Evolutionary conservation across 1,140 invertebrate genomes (phyloP), one percentile per base, ranked within the genome.

Genomic region (Drosophila sucinea): DNA sequence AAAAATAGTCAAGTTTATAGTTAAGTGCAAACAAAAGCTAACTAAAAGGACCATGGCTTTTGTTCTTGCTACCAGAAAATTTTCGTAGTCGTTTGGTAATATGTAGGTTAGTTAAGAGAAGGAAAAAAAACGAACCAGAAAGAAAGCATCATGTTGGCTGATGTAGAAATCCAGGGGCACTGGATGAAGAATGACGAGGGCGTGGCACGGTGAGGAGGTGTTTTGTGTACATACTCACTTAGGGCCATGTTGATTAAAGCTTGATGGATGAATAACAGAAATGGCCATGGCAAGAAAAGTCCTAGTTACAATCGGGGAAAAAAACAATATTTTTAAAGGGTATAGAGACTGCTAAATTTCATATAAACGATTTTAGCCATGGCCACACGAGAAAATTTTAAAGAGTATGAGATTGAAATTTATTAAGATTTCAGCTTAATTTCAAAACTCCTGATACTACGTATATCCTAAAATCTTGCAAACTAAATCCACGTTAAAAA

Each of bases 21-120:
- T 67, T 73, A 63, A 77, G 68, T 78, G 77, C 76, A 87, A 87
- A 78, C 80, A 87, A 89, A 84, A 70, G 66, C 70, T 64, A 51
- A 54, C 64, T 73, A 74, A 70, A 74, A 51, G 44, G 80, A 84
- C 61, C 80, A 60, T 60, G 44, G 61, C 69, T 72, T 79, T 89
- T 87, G 84, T 83, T 80, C 64, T 79, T 77, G 58, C 47, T 44
- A 27, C 32, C 23, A 70, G 44, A 58, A 74, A 73, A 72, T 72
- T 76, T 73, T 67, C 32, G 51, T 44, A 23, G 41, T 57, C 63
- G 41, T 60, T 58, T 71, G 38, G 30, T 78, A 78, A 60, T 78
- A 79, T 78, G 64, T 79, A 78, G 68, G 68, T 71, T 72, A 78
- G 10, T 56, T 51, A 51, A 51, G 44, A 25, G 10, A 51, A 23